Evolutionary conservation across 2,888 invertebrate species (phyloP), one percentile per base, ranked within the genome.

Genomic region (Plemyria rubiginata): DNA sequence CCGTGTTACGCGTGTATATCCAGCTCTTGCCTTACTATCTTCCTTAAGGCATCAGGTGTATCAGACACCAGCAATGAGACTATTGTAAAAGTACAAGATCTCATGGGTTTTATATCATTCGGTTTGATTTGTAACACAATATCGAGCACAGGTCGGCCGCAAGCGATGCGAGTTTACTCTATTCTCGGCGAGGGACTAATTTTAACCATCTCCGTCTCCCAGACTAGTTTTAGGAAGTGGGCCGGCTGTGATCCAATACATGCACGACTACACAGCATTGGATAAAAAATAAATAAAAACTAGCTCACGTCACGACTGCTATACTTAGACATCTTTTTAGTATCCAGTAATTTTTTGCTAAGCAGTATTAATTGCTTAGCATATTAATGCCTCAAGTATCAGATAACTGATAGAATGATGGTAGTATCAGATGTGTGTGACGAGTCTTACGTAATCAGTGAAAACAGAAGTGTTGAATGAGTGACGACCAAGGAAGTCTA

Each of bases 161-260:
- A 81, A 84, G 87, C 82, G 84, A 82, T 86, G 79, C 82, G 86
- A 84, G 88, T 90, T 90, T 86, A 88, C 86, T 86, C 91, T 92
- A 91, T 92, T 92, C 87, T 88, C 77, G 90, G 90, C 85, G 83
- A 82, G 82, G 74, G 78, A 85, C 92, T 92, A 92, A 92, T 92
- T 92, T 92, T 92, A 92, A 90, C 92, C 92, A 92, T 91, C 82
- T 90, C 89, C 90, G 92, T 91, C 88, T 90, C 90, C 80, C 87
- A 86, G 87, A 85, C 87, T 88, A 86, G 90, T 86, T 89, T 90
- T 90, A 90, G 91, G 91, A 92, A 90, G 90, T 91, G 88, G 88
- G 90, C 88, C 90, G 89, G 70, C 79, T 76, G 74, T 75, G 76
- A 81, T 87, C 85, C 85, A 79, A 73, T 79, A 85, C 85, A 87